phyloP scores from a whole-genome alignment of 2,797 vertebrate genomes.

The Vireo griseus region DNA sequence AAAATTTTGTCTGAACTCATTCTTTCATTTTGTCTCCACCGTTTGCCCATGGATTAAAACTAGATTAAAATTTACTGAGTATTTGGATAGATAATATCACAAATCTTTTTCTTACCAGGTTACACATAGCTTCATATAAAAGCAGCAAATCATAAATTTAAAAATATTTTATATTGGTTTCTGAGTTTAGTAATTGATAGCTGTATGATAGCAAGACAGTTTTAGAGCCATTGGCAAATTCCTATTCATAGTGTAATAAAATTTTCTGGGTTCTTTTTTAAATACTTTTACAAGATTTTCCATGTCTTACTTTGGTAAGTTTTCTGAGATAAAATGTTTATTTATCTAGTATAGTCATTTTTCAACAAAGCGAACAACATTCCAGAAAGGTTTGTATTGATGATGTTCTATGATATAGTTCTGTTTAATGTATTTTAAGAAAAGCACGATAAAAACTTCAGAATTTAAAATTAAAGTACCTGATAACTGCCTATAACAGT shows the following conservation, averaged over 20 bases:
- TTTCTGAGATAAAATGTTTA: background rate
- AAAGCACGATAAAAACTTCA: background rate
- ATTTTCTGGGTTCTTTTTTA: background rate
- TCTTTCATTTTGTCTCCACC: too few species aligned
- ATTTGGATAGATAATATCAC: background rate
- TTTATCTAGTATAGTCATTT: background rate
- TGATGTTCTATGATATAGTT: background rate
- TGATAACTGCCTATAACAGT: background rate
- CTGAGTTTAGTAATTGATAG: background rate
- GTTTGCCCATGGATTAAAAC: background rate
- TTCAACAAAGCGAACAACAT: background rate
- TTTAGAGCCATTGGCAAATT: background rate
- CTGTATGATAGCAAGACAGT: background rate
- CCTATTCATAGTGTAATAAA: background rate
- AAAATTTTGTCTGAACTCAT: background rate
- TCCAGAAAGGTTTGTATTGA: background rate
- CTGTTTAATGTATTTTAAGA: background rate
- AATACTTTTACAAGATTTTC: background rate
- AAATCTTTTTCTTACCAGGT: background rate
- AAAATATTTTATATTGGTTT: background rate
- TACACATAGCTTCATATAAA: background rate
- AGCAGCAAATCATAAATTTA: background rate
- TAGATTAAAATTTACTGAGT: background rate
- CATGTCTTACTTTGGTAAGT: background rate
- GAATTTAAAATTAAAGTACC: background rate